These are phyloP conservation scores for Thymelicus sylvestris DNA, from an alignment of 2,888 invertebrate genomes.

Conservation along the genomic window DNA sequence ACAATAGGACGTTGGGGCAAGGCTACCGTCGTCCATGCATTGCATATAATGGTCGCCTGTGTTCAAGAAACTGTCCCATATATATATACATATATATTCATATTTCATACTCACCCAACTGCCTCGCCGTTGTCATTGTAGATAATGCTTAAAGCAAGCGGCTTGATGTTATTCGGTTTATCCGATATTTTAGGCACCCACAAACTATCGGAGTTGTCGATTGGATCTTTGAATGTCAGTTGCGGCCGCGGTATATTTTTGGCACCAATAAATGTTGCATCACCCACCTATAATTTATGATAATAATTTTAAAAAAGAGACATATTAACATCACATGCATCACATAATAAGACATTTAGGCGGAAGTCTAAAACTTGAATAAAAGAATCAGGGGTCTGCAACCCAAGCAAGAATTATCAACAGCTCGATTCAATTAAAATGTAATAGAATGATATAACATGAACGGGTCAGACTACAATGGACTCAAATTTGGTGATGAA, in stretches of 20 bases:
- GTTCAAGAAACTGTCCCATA: slow-evolving; percentile 12
- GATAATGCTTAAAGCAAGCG: slow-evolving; percentile 89
- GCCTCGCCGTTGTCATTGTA: slow-evolving; percentile 86
- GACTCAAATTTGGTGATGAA: no score
- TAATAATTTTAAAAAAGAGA: background rate
- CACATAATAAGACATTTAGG: no score
- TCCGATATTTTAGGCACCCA: slow-evolving; percentile 93
- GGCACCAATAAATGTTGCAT: slow-evolving; percentile 86
- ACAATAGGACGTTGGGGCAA: slow-evolving; percentile 34
- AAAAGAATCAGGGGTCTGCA: no score
- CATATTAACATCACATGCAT: background rate
- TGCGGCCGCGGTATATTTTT: slow-evolving; percentile 93
- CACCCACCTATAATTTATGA: slow-evolving; percentile 53
- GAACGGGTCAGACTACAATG: no score
- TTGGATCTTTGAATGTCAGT: slow-evolving; percentile 91
- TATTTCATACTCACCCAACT: slow-evolving; percentile 78
- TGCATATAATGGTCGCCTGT: slow-evolving; percentile 23
- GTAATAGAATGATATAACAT: no score
- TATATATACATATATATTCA: slow-evolving; percentile 1
- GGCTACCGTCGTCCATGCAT: slow-evolving; percentile 27
- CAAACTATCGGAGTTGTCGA: slow-evolving; percentile 91
- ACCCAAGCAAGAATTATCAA: no score
- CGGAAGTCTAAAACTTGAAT: no score
- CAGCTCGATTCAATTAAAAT: no score
- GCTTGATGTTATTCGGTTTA: slow-evolving; percentile 95